A percentile compares a stretch with the other conserved stretches of the same genome.
These are phyloP conservation scores for Recurvirostra avosetta DNA, from an alignment of 2,113 vertebrate genomes.

Conservation along the genomic window DNA sequence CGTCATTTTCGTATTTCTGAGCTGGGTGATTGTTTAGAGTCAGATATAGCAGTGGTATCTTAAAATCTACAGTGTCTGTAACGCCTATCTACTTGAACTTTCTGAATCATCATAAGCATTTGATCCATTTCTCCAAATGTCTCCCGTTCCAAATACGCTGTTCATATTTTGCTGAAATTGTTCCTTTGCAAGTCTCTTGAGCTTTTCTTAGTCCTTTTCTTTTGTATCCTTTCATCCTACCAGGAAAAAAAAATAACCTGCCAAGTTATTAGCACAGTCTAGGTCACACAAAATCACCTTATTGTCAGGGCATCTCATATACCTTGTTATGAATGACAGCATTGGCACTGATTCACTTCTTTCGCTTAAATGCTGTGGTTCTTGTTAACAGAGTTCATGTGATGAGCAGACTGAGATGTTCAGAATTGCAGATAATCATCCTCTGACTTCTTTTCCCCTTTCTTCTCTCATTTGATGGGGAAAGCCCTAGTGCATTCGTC, in stretches of 20 bases:
- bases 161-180: neutral
- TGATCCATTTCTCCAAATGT: neutral
- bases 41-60: neutral
- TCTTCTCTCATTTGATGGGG: neutral
- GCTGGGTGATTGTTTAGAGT: neutral
- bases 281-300: neutral
- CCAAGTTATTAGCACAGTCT: neutral
- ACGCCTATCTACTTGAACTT: neutral
- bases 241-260: neutral
- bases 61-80: neutral
- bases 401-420: neutral
- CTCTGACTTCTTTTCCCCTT: neutral
- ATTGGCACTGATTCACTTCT: neutral
- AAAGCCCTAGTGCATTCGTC: neutral
- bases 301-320: neutral
- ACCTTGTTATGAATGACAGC: neutral
- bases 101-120: neutral
- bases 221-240: neutral
- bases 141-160: accelerated
- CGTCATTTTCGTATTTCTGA: neutral
- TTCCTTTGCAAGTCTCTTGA: neutral
- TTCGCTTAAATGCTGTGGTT: neutral
- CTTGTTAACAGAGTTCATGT: neutral
- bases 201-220: neutral
- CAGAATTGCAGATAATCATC: neutral